These are phyloP conservation scores for Thymelicus lineola DNA, from an alignment of 2,888 invertebrate species.

Conservation along the genomic window DNA sequence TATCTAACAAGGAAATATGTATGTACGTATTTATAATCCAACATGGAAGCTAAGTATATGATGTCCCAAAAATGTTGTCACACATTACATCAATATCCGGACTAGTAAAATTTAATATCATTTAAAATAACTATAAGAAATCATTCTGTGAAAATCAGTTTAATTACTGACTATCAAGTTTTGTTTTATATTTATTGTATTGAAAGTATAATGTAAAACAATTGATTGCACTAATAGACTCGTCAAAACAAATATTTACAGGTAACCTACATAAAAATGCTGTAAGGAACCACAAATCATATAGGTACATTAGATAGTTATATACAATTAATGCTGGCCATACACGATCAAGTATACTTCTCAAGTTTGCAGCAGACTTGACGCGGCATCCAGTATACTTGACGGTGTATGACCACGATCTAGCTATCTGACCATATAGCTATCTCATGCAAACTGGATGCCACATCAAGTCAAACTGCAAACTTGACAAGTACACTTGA, in stretches of 20 bases:
- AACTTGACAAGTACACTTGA: too few species aligned
- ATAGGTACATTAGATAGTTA: slow-evolving; percentile 38
- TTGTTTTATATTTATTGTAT: not conserved
- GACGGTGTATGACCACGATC: too few species aligned
- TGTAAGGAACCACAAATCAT: slow-evolving; percentile 73
- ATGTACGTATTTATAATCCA: not conserved
- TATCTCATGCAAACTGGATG: too few species aligned
- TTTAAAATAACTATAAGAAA: slow-evolving; percentile 33
- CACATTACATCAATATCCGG: slow-evolving; percentile 42
- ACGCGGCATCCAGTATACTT: too few species aligned
- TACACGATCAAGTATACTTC: too few species aligned
- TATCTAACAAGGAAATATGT: not conserved
- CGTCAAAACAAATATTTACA: slow-evolving; percentile 44
- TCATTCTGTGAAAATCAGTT: not conserved
- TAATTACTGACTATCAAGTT: too few species aligned
- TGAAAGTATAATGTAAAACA: slow-evolving; percentile 19
- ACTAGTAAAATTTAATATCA: slow-evolving; percentile 52
- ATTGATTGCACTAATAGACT: slow-evolving; percentile 48
- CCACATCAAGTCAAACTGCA: too few species aligned
- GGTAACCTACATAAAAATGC: slow-evolving; percentile 61
- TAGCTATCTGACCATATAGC: too few species aligned
- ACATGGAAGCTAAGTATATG: not conserved
- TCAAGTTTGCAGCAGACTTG: too few species aligned
- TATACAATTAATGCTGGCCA: too few species aligned
- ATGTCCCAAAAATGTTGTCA: too few species aligned